These are phyloP conservation scores for Philotrypesis tridentata DNA, from an alignment of 1,140 invertebrate genomes.

Conservation along the genomic window DNA sequence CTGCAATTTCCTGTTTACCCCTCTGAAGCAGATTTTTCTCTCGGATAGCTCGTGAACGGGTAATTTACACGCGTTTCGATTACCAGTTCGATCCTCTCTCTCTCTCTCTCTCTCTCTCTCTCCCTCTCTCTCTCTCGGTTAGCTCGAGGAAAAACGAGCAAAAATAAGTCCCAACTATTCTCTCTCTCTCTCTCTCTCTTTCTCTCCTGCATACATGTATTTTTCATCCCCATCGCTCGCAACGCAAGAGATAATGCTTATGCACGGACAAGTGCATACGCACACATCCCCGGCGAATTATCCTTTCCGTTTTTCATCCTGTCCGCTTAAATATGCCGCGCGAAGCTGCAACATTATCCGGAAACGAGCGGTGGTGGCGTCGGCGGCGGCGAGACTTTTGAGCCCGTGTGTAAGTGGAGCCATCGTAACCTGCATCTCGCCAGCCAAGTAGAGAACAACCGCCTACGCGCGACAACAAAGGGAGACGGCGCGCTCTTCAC, in stretches of 20 bases:
- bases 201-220: not conserved
- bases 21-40: not conserved
- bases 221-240: not conserved
- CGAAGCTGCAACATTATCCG: conserved; percentile 19
- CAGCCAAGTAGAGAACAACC: not conserved
- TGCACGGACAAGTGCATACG: not conserved
- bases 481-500: not conserved
- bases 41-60: not conserved
- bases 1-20: not conserved
- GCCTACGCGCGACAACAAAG: conserved; percentile 24
- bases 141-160: not conserved
- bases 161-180: not conserved
- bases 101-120: no score
- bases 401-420: not conserved
- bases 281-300: not conserved
- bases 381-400: not conserved
- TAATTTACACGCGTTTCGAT: conserved; percentile 15
- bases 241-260: not conserved
- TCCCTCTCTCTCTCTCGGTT: no score
- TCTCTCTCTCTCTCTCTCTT: not conserved
- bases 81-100: not conserved
- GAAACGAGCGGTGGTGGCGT: not conserved
- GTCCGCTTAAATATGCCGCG: not conserved
- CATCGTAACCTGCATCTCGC: not conserved
- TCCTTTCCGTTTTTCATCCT: conserved; percentile 11